These are phyloP conservation scores for Heliocidaris tuberculata DNA, from an alignment of 35 echinoderm and acorn worm genomes.

Conservation along the genomic window DNA sequence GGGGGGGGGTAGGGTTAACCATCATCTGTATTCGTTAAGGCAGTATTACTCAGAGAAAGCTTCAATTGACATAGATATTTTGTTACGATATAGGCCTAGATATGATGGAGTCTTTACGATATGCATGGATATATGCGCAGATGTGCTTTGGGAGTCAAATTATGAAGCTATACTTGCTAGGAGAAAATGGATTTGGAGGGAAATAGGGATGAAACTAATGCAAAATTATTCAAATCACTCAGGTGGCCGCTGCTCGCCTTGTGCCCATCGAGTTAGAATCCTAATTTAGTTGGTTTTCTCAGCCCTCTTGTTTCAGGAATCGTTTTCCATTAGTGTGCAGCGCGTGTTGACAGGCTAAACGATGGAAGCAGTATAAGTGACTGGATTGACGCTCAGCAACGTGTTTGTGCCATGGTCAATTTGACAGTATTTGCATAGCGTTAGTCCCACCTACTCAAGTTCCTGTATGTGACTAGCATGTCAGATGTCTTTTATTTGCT, in stretches of 20 bases:
- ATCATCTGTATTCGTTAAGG: not conserved
- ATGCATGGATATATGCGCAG: not conserved
- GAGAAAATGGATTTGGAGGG: not conserved
- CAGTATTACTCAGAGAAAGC: not conserved
- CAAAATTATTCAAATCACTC: conserved; percentile 43
- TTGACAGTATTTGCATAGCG: conserved; percentile 53
- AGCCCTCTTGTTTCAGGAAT: conserved; percentile 43
- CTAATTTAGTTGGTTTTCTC: conserved; percentile 30
- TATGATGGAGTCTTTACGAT: not conserved
- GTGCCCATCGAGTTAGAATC: conserved; percentile 36
- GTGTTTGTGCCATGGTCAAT: conserved; percentile 54
- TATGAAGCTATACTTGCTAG: not conserved
- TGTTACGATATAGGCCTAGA: not conserved
- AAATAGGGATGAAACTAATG: conserved; percentile 2
- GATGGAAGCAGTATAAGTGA: conserved; percentile 48
- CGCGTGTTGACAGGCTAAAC: conserved; percentile 43
- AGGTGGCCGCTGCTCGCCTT: not conserved
- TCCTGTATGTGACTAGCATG: conserved; percentile 52
- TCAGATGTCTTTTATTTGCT: conserved; percentile 50
- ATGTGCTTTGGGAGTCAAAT: not conserved
- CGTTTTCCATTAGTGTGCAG: conserved; percentile 46
- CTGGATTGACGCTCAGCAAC: conserved; percentile 39
- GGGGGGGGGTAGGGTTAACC: too few relatives aligned
- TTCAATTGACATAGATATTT: not conserved
- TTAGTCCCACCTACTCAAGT: conserved; percentile 55